Evolutionary conservation across 2,113 vertebrate species (phyloP).

Genomic region (Psilopsiagon aurifrons): DNA sequence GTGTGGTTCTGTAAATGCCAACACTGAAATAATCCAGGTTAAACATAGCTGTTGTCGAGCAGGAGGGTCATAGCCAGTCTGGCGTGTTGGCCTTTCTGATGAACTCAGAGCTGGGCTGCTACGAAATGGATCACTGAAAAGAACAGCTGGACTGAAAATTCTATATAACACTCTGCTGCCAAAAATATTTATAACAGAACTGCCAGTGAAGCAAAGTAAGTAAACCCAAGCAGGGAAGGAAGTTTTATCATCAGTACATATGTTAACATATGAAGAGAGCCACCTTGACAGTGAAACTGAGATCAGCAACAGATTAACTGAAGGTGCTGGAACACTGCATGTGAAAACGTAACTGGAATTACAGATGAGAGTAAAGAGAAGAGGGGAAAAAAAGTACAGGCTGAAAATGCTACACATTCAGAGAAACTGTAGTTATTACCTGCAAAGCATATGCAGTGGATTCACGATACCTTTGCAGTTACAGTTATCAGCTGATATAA

Average conservation of each 20-base stretch:
- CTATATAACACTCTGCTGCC: background rate
- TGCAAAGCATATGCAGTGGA: background rate
- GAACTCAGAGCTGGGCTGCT: background rate
- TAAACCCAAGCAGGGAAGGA: background rate
- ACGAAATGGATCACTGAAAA: background rate
- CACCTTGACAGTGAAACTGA: background rate
- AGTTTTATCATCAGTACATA: background rate
- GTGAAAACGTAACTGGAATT: background rate
- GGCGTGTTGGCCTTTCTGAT: background rate
- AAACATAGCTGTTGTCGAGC: background rate
- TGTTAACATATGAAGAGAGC: background rate
- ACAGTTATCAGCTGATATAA: background rate
- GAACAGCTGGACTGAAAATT: background rate
- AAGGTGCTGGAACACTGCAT: background rate
- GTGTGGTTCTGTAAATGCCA: background rate
- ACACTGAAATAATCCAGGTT: background rate
- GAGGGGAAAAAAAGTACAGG: background rate
- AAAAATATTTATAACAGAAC: background rate
- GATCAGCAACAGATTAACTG: background rate
- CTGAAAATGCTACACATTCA: background rate
- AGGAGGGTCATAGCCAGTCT: background rate
- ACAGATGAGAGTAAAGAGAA: background rate
- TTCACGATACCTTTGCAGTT: background rate
- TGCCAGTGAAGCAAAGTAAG: background rate
- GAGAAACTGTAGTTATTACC: background rate